Evolutionary conservation across 53 echinoderm and acorn worm genomes (phyloP), one percentile per base, ranked within the genome.

Genomic region (Zoroaster sp.): DNA sequence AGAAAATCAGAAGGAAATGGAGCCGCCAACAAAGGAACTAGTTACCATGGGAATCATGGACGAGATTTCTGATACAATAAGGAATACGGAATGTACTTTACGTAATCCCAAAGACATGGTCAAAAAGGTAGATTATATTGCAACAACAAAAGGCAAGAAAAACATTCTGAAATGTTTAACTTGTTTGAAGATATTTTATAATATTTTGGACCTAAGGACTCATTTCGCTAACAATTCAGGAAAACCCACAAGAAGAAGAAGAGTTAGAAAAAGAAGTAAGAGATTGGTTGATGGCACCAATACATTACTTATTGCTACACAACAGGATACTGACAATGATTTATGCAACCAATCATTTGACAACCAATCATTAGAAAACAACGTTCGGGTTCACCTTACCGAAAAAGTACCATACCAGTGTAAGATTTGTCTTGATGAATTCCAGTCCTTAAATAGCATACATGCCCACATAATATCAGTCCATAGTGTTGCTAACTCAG

Each of bases 101-200:
- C 39, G 23, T 17, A n/a, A 70, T 71, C 72, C 85, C 45, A 47
- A 12, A 34, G 17, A 33, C 35, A 69, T 85, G 36, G 3, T 18
- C 21, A 85, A 71, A 23, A 85, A 85, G 37, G 12, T 71, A n/a
- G 85, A 85, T 33, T 85, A 44, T 49, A 15, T 46, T 9, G 18
- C 49, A 45, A 85, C 85, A 12, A 85, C 85, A 10, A 85, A 66
- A n/a, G 5, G 47, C 10, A 51, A 51, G 36, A 85, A 51, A 47
- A 85, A 85, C 23, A 5, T 85, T 66, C 34, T 85, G 25, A 85
- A 47, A 31, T 85, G 85, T 17, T 45, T 70, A 35, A 70, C 70
- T 13, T 85, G 85, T 47, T 20, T 7, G 18, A 43, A 71, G 11
- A 15, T 70, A 25, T 85, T 69, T 17, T 45, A 0, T 7, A 70